These are phyloP conservation scores for Gallirallus australis DNA, from an alignment of 2,797 vertebrate species.

Conservation along the genomic window DNA sequence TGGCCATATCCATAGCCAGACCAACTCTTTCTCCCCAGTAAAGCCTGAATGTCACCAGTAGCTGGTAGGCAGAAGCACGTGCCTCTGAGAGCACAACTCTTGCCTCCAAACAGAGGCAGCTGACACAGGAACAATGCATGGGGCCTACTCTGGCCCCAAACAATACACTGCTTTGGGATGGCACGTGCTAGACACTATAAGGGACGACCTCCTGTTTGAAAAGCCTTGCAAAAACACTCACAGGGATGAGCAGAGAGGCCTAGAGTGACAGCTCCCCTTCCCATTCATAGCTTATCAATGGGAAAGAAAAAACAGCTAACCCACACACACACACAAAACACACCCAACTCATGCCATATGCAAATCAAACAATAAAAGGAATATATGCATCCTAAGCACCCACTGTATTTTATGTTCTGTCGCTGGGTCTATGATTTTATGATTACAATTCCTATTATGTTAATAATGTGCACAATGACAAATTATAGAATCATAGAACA, in stretches of 20 bases:
- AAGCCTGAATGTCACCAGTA: not conserved
- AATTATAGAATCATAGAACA: not conserved
- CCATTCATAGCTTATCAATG: not conserved
- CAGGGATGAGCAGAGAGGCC: not conserved
- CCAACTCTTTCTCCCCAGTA: not conserved
- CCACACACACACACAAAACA: not conserved
- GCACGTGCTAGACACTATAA: not conserved
- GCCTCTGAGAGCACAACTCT: not conserved
- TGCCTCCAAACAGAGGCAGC: not conserved
- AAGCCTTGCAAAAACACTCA: not conserved
- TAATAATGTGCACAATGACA: constrained; percentile 2
- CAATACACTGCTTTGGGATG: rapidly evolving
- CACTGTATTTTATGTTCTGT: not conserved
- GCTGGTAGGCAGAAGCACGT: not conserved
- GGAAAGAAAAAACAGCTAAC: not conserved
- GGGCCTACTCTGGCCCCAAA: not conserved
- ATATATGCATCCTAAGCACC: not conserved
- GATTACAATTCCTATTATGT: not conserved
- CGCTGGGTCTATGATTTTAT: not conserved
- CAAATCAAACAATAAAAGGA: not conserved
- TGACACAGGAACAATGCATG: not conserved
- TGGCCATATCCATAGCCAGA: not conserved
- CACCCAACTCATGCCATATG: not conserved
- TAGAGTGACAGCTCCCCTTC: not conserved
- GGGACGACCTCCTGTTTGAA: not conserved